phyloP scores from a whole-genome alignment of 2,797 vertebrate species.

The Cossypha niveicapilla region DNA sequence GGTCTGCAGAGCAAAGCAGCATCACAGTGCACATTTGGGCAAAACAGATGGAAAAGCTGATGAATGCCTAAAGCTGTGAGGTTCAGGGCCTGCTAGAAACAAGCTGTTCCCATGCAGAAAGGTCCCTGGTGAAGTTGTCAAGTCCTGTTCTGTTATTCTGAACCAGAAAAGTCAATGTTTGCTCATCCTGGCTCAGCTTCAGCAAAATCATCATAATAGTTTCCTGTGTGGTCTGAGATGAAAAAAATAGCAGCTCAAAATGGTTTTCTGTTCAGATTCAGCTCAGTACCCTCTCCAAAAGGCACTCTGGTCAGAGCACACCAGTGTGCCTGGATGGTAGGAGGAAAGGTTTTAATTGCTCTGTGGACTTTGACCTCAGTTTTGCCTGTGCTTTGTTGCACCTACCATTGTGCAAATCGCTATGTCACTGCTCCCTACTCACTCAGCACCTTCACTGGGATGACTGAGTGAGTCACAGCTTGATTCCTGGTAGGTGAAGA shows the following conservation, averaged over 20 bases:
- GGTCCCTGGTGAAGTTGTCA: neutral
- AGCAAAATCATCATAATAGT: neutral
- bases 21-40: neutral
- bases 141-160: neutral
- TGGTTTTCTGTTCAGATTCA: neutral
- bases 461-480: neutral
- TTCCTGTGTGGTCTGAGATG: slow-evolving; percentile 1
- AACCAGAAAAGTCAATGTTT: slow-evolving; percentile 1
- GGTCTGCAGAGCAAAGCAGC: neutral
- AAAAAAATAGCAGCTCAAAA: neutral
- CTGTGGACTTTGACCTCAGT: neutral
- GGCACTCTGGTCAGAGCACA: neutral
- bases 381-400: neutral
- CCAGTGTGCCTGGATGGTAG: neutral
- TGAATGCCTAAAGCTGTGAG: neutral
- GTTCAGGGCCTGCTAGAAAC: neutral
- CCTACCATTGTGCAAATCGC: neutral
- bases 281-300: neutral
- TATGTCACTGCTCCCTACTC: neutral
- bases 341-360: neutral
- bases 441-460: neutral
- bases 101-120: neutral
- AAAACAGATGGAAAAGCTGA: neutral
- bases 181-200: neutral
- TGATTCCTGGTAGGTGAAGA: neutral